Evolutionary conservation across 2,797 vertebrate genomes (phyloP).

Genomic region (Jordanella pulchra): DNA sequence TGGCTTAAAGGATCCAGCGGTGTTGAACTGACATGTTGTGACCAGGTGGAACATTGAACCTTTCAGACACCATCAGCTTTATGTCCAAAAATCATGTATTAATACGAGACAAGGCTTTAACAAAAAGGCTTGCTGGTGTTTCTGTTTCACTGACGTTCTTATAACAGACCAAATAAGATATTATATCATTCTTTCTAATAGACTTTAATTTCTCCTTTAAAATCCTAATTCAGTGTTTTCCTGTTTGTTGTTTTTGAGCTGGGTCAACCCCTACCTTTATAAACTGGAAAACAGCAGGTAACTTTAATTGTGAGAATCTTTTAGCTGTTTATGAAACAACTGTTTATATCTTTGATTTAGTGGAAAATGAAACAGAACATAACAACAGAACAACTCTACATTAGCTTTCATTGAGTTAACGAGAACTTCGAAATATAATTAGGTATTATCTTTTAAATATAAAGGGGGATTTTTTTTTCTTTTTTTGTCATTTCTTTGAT

Average conservation of each 20-base stretch:
- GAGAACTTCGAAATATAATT: background rate
- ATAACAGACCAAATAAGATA: background rate
- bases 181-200: background rate
- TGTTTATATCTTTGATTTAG: background rate
- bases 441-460: background rate
- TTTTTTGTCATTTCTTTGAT: background rate
- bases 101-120: slow-evolving; percentile 51
- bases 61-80: slow-evolving; percentile 47
- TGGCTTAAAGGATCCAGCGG: slow-evolving; percentile 21
- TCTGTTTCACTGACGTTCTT: slow-evolving; percentile 12
- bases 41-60: slow-evolving; percentile 54
- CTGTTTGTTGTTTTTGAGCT: background rate
- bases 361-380: too few species aligned
- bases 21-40: slow-evolving; percentile 53
- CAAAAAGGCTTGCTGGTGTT: slow-evolving; percentile 47
- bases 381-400: background rate
- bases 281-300: background rate
- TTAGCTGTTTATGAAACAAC: background rate
- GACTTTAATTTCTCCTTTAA: background rate
- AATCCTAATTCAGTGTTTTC: background rate
- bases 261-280: background rate
- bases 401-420: too few species aligned
- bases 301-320: background rate
- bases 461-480: background rate
- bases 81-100: slow-evolving; percentile 53